phyloP scores from a whole-genome alignment of 2,888 invertebrate species.

The Chrysomela aeneicollis region DNA sequence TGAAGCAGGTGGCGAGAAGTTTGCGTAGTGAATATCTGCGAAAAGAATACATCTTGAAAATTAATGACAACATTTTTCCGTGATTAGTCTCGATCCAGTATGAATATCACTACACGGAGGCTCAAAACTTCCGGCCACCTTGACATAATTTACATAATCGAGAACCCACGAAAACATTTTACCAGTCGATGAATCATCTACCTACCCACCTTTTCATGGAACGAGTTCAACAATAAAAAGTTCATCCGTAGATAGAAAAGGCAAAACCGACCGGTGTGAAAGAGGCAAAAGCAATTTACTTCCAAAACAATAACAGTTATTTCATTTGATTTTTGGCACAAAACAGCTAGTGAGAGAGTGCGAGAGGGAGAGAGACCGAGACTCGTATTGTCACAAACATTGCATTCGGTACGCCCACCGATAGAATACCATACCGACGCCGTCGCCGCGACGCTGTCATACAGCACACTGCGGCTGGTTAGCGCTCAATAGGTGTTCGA shows the following conservation, averaged over 20 bases:
- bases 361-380: slow-evolving; percentile 46
- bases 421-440: slow-evolving; percentile 43
- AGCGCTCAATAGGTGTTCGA: slow-evolving; percentile 50
- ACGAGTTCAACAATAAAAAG: slow-evolving; percentile 6
- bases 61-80: no score
- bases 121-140: no score
- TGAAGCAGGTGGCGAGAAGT: no score
- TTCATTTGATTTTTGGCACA: slow-evolving; percentile 49
- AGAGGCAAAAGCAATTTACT: slow-evolving; percentile 10
- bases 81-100: no score
- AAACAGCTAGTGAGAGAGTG: slow-evolving; percentile 36
- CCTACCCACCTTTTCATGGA: background rate
- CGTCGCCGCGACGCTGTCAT: slow-evolving; percentile 45
- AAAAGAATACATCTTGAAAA: no score
- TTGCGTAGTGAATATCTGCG: no score
- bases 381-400: slow-evolving; percentile 50
- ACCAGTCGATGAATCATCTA: no score
- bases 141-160: no score
- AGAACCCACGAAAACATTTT: no score
- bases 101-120: no score
- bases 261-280: slow-evolving; percentile 16
- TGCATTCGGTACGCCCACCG: slow-evolving; percentile 52
- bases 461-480: slow-evolving; percentile 48
- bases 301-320: slow-evolving; percentile 32
- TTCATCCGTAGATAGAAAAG: slow-evolving; percentile 8